Evolutionary conservation across 2,113 vertebrate genomes (phyloP), one percentile per base, ranked within the genome.

Genomic region (Verasper variegatus): DNA sequence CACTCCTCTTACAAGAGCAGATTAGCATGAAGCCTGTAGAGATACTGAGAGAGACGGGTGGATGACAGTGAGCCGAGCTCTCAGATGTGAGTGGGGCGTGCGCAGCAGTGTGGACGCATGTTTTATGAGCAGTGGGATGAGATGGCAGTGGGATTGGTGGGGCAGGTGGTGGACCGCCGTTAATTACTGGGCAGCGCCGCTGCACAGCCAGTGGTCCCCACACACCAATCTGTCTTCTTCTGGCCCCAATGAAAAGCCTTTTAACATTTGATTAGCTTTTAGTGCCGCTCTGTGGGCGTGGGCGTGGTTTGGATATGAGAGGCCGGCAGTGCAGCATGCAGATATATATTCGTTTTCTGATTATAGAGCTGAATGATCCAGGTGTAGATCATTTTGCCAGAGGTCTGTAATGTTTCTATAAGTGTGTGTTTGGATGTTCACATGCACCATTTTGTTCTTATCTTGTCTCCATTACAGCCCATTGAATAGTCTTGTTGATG

Each of bases 231-330:
- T 92, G 90, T 93, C 92, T 87, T 82, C 71, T 45, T 67, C 45
- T 68, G 13, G 45, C 67, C 70, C 9, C 78, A 93, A 94, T 95
- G 85, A 91, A 94, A 92, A 91, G 87, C 85, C 77, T 80, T 93
- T 92, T 71, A 93, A 89, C 81, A 70, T 91, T 71, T 91, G 86
- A 94, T 94, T 86, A 92, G 90, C 69, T 80, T 86, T 81, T 88
- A 86, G 86, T 76, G 59, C 54, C 64, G 5, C 78, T 45, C 49
- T 1, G 52, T 62, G 26, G 78, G 49, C 26, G 21, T 52, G 77
- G 71, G 61, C 49, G 71, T 72, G 84, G 81, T 45, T 56, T 51
- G 14, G 35, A 55, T 57, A 3, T 6, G 42, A 63, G 57, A 64
- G 51, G 51, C 13, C 1, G 1, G 20, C 13, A 9, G 20, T 20